Evolutionary conservation across 92 coral and sea anemone species (phyloP).

Genomic region (Epizoanthus scotinus): DNA sequence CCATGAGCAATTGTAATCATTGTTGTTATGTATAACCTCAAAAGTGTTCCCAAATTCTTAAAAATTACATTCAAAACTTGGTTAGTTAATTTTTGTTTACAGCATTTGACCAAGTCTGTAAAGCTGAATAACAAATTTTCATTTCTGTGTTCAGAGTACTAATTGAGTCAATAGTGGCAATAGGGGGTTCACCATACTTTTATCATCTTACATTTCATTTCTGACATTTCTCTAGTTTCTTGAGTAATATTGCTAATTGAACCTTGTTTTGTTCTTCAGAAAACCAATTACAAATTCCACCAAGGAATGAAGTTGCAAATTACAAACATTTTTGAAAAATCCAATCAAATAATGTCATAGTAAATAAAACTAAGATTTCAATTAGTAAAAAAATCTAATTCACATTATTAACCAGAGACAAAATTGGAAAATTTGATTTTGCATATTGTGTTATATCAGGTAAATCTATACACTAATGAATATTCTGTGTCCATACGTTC

Average conservation of each 20-base stretch:
- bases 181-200: background rate
- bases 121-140: conserved; percentile 36
- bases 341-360: conserved; percentile 44
- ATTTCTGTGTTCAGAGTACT: conserved; percentile 40
- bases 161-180: conserved; percentile 31
- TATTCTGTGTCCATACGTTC: conserved; percentile 13
- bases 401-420: conserved; percentile 57
- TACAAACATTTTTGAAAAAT: conserved; percentile 39
- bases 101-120: conserved; percentile 33
- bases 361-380: conserved; percentile 50
- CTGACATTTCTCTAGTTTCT: conserved; percentile 28
- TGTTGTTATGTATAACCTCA: conserved; percentile 40
- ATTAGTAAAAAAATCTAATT: conserved; percentile 86
- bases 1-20: background rate
- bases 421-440: conserved; percentile 73
- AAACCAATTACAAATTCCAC: conserved; percentile 42
- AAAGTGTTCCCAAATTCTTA: conserved; percentile 31
- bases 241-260: conserved; percentile 31
- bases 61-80: conserved; percentile 8
- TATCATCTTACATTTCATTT: conserved; percentile 25
- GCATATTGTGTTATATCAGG: conserved; percentile 71
- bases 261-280: conserved; percentile 30
- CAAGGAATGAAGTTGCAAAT: conserved; percentile 31
- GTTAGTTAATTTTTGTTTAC: conserved; percentile 11
- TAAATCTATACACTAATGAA: conserved; percentile 47